Percentiles rank a stretch among this genome's conserved stretches.
Conservation (phyloP, 2,888 invertebrate genomes). For the Didymodactylos carnosus region DNA sequence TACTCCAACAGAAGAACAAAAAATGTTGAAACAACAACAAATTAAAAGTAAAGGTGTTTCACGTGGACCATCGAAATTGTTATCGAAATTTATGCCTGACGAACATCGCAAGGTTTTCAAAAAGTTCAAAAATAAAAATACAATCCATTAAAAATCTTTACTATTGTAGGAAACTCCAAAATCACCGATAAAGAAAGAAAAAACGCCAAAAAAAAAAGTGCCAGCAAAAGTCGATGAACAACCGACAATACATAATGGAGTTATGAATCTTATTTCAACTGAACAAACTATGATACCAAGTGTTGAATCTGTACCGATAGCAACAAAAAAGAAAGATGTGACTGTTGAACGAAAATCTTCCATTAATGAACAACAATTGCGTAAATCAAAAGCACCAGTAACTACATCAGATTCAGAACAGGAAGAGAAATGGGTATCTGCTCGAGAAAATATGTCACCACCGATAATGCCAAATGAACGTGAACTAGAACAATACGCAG, state of each 20-base stretch:
- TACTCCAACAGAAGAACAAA: constrained; percentile 7
- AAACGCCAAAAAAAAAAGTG: not conserved
- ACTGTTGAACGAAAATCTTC: too few relatives aligned
- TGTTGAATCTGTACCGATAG: too few relatives aligned
- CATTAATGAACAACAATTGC: too few relatives aligned
- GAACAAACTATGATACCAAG: too few relatives aligned
- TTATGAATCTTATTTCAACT: not conserved
- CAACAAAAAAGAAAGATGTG: too few relatives aligned
- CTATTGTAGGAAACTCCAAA: not conserved
- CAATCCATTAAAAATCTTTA: too few relatives aligned
- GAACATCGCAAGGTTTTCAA: not conserved
- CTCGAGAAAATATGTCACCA: not conserved
- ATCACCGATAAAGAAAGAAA: not conserved
- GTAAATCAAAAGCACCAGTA: too few relatives aligned
- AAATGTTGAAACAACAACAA: constrained; percentile 5
- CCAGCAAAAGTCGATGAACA: too few relatives aligned
- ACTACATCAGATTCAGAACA: not conserved
- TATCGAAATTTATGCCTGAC: constrained; percentile 4
- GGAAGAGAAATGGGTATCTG: not conserved
- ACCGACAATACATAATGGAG: not conserved
- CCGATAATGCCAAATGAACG: not conserved
- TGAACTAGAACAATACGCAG: not conserved
- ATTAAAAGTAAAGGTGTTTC: constrained; percentile 10
- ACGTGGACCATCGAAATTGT: constrained; percentile 9
- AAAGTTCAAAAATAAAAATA: too few relatives aligned